Percentiles rank a stretch among this genome's conserved stretches.
Evolutionary conservation across 1,140 invertebrate genomes (phyloP).

Genomic region (Oreohelix idahoensis): DNA sequence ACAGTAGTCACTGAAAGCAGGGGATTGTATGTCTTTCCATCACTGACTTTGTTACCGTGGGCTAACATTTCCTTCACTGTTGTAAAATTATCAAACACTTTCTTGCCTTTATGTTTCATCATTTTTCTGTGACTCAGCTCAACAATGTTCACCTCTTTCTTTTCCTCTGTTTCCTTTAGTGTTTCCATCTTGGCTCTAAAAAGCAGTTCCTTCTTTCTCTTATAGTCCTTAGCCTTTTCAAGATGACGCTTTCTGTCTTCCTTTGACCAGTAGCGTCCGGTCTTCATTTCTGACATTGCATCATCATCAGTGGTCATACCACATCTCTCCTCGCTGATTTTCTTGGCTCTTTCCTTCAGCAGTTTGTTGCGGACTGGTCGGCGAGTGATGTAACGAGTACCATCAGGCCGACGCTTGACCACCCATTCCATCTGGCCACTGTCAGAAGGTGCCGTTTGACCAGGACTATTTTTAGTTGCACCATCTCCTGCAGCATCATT

Average conservation of each 20-base stretch:
- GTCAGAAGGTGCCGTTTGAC: conserved; percentile 55
- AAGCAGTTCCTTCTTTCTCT: conserved; percentile 71
- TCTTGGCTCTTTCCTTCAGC: conserved; percentile 81
- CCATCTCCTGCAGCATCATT: conserved; percentile 54
- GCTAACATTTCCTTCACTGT: conserved; percentile 75
- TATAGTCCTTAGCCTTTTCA: conserved; percentile 80
- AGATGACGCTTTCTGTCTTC: conserved; percentile 85
- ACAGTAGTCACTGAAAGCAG: conserved; percentile 72
- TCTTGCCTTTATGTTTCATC: conserved; percentile 73
- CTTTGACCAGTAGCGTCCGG: conserved; percentile 86
- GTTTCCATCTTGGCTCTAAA: conserved; percentile 70
- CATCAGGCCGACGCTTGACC: conserved; percentile 85
- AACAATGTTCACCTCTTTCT: conserved; percentile 71
- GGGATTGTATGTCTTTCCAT: conserved; percentile 68
- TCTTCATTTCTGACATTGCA: conserved; percentile 85
- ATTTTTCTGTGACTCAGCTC: conserved; percentile 75
- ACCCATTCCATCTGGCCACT: conserved; percentile 82
- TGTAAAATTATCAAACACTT: conserved; percentile 75
- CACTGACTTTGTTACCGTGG: conserved; percentile 71
- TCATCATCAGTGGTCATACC: conserved; percentile 88
- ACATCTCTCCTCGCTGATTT: conserved; percentile 81
- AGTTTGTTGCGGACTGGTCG: conserved; percentile 81
- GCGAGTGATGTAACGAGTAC: conserved; percentile 84
- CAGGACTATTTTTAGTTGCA: conserved; percentile 52
- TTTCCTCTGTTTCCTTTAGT: conserved; percentile 69